Evolutionary conservation across 2,888 invertebrate genomes (phyloP), one percentile per base, ranked within the genome.

Genomic region (Caenorhabditis imperialis): DNA sequence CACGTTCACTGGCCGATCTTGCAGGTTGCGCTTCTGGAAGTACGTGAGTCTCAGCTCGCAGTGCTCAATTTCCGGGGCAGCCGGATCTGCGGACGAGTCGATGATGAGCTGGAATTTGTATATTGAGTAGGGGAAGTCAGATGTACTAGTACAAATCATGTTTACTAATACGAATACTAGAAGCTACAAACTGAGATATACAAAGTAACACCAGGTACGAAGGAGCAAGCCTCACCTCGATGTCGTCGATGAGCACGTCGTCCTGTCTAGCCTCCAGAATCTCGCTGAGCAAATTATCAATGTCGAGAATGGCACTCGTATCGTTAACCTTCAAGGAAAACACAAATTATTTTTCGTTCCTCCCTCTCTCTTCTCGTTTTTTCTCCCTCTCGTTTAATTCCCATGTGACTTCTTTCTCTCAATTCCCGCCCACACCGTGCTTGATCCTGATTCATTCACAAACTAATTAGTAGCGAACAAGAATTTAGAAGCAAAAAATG

Each of bases 291-390:
- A 75, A 40, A 14, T 71, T 60, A 47, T 75, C 67, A 51, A 70
- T 69, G 40, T 75, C 75, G 44, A 20, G 33, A n/a, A 75, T 45
- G 20, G 58, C 45, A 27, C 48, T 51, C 10, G 61, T 71, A 60
- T 75, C 75, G 60, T 71, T 44, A 30, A 75, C 70, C 75, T 75
- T 37, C 37, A 69, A 55, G 14, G n/a, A n/a, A n/a, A n/a, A n/a
- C n/a, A n/a, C n/a, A n/a, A n/a, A n/a, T n/a, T n/a, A n/a, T n/a
- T n/a, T n/a, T n/a, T n/a, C n/a, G n/a, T n/a, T n/a, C n/a, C n/a
- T n/a, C n/a, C n/a, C n/a, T n/a, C n/a, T n/a, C n/a, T n/a, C n/a
- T n/a, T n/a, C n/a, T n/a, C n/a, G n/a, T n/a, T n/a, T n/a, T n/a
- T n/a, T n/a, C n/a, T n/a, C n/a, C n/a, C n/a, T n/a, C n/a, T n/a